These are phyloP conservation scores for Vulpes vulpes DNA, from an alignment of 2,113 vertebrate genomes.

Conservation along the genomic window DNA sequence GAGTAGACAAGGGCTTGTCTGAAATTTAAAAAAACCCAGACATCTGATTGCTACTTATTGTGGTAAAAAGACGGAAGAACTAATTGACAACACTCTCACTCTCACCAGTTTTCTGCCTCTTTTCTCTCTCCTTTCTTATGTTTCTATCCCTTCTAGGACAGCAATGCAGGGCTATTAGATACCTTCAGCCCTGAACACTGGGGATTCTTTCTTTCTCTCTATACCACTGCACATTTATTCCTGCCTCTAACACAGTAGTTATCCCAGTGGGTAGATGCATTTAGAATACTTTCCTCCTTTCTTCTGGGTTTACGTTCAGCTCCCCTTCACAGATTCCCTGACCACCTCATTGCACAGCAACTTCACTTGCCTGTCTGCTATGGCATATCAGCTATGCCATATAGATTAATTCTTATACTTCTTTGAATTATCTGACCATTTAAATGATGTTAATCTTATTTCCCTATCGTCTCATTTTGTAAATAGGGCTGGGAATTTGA, in stretches of 20 bases:
- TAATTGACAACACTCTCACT: background rate
- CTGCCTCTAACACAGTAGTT: background rate
- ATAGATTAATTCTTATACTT: constrained; percentile 15
- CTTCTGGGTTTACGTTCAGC: background rate
- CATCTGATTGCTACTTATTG: background rate
- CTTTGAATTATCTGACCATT: constrained; percentile 53
- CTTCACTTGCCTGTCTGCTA: background rate
- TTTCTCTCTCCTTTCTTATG: background rate
- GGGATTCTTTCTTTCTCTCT: background rate
- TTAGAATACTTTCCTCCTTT: background rate
- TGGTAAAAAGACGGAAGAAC: constrained; percentile 4
- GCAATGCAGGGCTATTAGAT: background rate
- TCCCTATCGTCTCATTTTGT: constrained; percentile 1
- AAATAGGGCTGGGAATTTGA: background rate
- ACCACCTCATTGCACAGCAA: background rate
- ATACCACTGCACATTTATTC: background rate
- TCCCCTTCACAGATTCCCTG: background rate
- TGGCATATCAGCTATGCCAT: background rate
- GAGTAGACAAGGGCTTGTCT: constrained; percentile 45
- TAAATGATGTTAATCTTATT: constrained; percentile 2
- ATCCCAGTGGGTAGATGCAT: background rate
- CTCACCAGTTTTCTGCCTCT: background rate
- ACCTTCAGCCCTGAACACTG: background rate
- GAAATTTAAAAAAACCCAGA: constrained; percentile 55
- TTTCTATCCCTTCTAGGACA: constrained; percentile 8